These are phyloP conservation scores for Ascidia mentula DNA, from an alignment of 23 tunicate species.

Conservation along the genomic window DNA sequence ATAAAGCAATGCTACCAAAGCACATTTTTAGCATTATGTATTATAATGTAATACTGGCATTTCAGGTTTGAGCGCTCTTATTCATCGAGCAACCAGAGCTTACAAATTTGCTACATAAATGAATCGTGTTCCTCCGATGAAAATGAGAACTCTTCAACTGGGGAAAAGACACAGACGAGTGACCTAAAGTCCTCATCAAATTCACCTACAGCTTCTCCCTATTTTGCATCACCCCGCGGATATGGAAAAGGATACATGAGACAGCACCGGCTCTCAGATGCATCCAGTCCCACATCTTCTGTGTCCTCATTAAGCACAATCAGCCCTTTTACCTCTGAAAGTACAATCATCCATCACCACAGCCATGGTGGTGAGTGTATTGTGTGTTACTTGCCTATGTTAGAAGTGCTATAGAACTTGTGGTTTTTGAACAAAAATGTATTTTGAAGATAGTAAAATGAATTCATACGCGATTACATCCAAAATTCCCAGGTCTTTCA, in stretches of 20 bases:
- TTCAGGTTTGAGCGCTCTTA: constrained; percentile 43
- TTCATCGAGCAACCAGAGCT: constrained; percentile 67
- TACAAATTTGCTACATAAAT: constrained; percentile 86
- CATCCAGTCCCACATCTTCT: constrained; percentile 36
- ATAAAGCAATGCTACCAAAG: no score
- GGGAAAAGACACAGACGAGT: neutral
- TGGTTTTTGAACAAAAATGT: no score
- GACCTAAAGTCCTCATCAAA: constrained; percentile 13
- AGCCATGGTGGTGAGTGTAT: neutral
- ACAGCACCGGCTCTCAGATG: constrained; percentile 30
- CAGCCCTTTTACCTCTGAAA: neutral
- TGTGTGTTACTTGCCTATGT: neutral
- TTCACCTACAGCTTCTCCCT: constrained; percentile 56
- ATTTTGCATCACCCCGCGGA: constrained; percentile 35
- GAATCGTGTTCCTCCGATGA: constrained; percentile 75
- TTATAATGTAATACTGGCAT: no score
- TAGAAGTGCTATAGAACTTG: no score
- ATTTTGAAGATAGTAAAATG: no score
- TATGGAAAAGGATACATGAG: constrained; percentile 26
- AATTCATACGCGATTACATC: no score
- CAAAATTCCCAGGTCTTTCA: no score
- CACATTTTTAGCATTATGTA: no score
- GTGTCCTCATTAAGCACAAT: constrained; percentile 21
- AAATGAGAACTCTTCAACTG: constrained; percentile 6
- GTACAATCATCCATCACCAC: constrained; percentile 20